phyloP scores from a whole-genome alignment of 2,888 invertebrate species.

The Fabriciana adippe region DNA sequence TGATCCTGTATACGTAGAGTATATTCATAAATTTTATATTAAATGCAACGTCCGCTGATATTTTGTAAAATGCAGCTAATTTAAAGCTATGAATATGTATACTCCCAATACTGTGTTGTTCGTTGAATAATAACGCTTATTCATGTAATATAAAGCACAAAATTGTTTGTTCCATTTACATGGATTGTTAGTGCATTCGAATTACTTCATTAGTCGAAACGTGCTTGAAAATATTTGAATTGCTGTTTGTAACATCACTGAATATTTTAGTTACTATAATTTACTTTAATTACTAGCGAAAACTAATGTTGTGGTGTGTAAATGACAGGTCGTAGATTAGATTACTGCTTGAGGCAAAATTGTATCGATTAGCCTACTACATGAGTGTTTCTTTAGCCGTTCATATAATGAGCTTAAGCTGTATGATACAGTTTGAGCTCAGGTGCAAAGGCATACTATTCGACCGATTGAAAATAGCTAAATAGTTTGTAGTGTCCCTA shows the following conservation, averaged over 20 bases:
- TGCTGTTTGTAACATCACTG: conserved; percentile 7
- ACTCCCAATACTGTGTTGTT: background rate
- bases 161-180: conserved; percentile 9
- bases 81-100: conserved; percentile 1
- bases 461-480: too few relatives aligned
- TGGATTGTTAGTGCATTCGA: conserved; percentile 18
- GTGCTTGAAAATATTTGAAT: conserved; percentile 19
- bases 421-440: too few relatives aligned
- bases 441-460: too few relatives aligned
- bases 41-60: background rate
- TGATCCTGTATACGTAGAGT: too few relatives aligned
- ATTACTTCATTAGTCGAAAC: conserved; percentile 25
- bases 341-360: background rate
- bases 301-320: background rate
- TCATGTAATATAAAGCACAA: background rate
- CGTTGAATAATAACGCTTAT: conserved; percentile 23
- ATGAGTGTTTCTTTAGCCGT: background rate
- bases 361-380: background rate
- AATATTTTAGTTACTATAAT: background rate
- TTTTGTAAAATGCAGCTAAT: conserved; percentile 5
- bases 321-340: background rate
- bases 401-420: too few relatives aligned
- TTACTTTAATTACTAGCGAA: conserved; percentile 1
- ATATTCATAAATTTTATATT: too few relatives aligned
- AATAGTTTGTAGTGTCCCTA: too few relatives aligned